Evolutionary conservation across 2,113 vertebrate genomes (phyloP), one percentile per base, ranked within the genome.

Genomic region (Nerophis ophidion): DNA sequence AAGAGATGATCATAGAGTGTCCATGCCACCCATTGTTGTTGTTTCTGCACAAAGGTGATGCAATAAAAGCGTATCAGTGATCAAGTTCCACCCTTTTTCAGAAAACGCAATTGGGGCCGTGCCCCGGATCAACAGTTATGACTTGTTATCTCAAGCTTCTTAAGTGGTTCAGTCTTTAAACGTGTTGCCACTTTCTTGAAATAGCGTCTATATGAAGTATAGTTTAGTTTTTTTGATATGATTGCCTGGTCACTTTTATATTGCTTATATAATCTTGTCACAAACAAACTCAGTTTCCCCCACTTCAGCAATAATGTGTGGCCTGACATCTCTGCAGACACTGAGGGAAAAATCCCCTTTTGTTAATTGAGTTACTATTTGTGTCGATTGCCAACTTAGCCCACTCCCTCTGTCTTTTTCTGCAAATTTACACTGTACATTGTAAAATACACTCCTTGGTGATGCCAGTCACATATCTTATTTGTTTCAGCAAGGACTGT

Each of bases 281-380:
- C 62, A 71, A 63, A 70, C 66, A 54, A 63, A 75, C 38, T 36
- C 6, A 12, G 5, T 3, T 4, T 6, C 34, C 33, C 17, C 36
- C 48, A 42, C 46, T 48, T 55, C 4, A 40, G 65, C 67, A 61
- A 57, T 63, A 73, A 77, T 35, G 61, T 60, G 68, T 66, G 71
- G 66, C 11, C 16, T 59, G 50, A 70, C 44, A 16, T 62, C 38
- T 61, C 57, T 63, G 58, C 17, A 10, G 58, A 53, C 65, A 60
- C 71, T 74, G 71, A 48, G 60, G 66, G 63, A 67, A 71, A 26
- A 65, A 66, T 66, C 72, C 61, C 67, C 50, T 33, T 69, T 75
- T 7, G 69, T 65, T 83, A 83, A 84, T 82, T 69, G 67, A 81
- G 79, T 70, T 47, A 62, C 4, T 72, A 35, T 71, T 70, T 70